phyloP scores from a whole-genome alignment of 2,888 invertebrate genomes.

The Caenorhabditis sulstoni region DNA sequence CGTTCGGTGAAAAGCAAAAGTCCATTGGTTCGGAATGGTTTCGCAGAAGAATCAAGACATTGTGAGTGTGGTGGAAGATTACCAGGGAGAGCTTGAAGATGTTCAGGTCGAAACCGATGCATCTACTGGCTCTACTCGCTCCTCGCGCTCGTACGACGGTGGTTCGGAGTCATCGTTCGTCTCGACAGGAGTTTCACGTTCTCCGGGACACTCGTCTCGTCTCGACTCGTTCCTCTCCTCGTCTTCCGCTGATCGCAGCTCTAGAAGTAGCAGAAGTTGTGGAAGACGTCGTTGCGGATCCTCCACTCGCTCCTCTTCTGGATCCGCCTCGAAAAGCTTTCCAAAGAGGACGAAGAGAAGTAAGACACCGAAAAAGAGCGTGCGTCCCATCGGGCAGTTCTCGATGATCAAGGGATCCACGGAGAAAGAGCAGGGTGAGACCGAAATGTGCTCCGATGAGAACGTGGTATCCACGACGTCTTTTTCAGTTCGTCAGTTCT shows the following conservation, averaged over 20 bases:
- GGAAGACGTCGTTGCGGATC: background rate
- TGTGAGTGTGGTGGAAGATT: too few species aligned
- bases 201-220: too few species aligned
- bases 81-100: too few species aligned
- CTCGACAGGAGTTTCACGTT: background rate
- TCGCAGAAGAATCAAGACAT: too few species aligned
- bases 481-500: conserved; percentile 31
- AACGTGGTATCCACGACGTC: too few species aligned
- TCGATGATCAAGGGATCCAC: conserved; percentile 16
- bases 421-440: conserved; percentile 14
- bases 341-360: conserved; percentile 10
- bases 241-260: background rate
- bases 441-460: too few species aligned
- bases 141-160: conserved; percentile 22
- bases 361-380: background rate
- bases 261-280: conserved; percentile 14
- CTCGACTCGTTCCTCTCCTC: conserved; percentile 19
- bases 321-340: too few species aligned
- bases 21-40: too few species aligned
- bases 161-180: conserved; percentile 7
- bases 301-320: conserved; percentile 1
- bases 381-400: conserved; percentile 12
- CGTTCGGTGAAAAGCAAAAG: too few species aligned
- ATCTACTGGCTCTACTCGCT: conserved; percentile 1
- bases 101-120: background rate